phyloP scores from a whole-genome alignment of 2,113 vertebrate species.

The Sisor rabdophorus region DNA sequence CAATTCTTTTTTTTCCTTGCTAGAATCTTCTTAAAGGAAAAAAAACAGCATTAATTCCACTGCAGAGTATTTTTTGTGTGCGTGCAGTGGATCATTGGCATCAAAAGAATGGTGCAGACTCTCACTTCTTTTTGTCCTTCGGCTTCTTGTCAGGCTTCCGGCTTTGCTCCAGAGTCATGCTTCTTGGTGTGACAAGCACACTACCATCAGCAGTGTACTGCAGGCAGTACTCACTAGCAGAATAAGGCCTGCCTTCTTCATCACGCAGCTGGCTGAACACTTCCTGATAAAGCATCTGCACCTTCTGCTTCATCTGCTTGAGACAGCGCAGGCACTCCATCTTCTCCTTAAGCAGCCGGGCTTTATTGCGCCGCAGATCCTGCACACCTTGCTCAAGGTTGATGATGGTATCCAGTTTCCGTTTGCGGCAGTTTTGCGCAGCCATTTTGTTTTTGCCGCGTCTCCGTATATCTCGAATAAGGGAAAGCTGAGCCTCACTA shows the following conservation, averaged over 20 bases:
- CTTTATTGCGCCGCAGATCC: constrained; percentile 85
- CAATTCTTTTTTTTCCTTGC: constrained; percentile 64
- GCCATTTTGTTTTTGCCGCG: constrained; percentile 99
- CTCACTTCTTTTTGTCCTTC: constrained; percentile 94
- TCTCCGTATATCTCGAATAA: constrained; percentile 93
- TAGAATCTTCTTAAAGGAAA: constrained; percentile 71
- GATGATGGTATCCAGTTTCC: constrained; percentile 96
- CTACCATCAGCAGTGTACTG: constrained; percentile 88
- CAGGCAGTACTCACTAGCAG: constrained; percentile 85
- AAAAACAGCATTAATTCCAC: constrained; percentile 65
- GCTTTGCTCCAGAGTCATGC: constrained; percentile 72
- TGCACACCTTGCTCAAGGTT: constrained; percentile 95
- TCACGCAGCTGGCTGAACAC: constrained; percentile 90
- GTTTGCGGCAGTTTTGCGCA: constrained; percentile 95
- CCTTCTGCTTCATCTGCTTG: constrained; percentile 96
- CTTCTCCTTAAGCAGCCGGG: constrained; percentile 90
- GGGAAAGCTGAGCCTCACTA: constrained; percentile 89
- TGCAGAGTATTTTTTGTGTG: constrained; percentile 64
- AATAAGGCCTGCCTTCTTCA: constrained; percentile 89
- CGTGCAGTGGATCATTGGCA: constrained; percentile 49
- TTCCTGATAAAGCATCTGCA: constrained; percentile 92
- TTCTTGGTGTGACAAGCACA: constrained; percentile 83
- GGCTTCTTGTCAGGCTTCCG: constrained; percentile 88
- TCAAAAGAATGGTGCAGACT: constrained; percentile 58
- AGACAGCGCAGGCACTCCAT: constrained; percentile 90